These are phyloP conservation scores for Trachops cirrhosus DNA, from an alignment of 2,797 vertebrate species.

Conservation along the genomic window DNA sequence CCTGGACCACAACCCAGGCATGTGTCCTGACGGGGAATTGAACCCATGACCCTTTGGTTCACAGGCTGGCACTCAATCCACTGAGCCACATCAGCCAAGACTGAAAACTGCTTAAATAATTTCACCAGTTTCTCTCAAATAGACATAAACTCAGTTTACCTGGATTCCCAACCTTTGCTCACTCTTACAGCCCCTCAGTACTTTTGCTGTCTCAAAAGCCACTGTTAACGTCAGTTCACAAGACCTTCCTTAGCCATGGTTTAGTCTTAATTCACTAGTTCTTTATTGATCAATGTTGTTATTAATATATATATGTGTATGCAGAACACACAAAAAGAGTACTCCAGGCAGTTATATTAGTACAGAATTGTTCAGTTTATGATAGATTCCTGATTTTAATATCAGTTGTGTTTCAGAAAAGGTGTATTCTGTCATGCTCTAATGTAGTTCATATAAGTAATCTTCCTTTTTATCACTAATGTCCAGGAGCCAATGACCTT, in stretches of 20 bases:
- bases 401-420: not conserved
- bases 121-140: not conserved
- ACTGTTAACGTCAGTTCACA: not conserved
- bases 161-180: not conserved
- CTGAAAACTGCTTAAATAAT: not conserved
- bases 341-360: not conserved
- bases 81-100: too few species aligned
- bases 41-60: too few species aligned
- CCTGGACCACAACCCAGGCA: too few species aligned
- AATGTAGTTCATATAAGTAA: not conserved
- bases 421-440: not conserved
- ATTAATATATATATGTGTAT: not conserved
- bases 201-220: not conserved
- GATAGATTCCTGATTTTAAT: not conserved
- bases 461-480: not conserved
- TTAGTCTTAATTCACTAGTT: not conserved
- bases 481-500: not conserved
- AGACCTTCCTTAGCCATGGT: not conserved
- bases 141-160: not conserved
- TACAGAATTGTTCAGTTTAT: not conserved
- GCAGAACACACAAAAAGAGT: not conserved
- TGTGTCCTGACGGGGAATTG: too few species aligned
- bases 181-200: not conserved
- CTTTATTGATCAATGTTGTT: not conserved
- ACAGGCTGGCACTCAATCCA: too few species aligned